Percentiles rank a stretch among this genome's conserved stretches.
phyloP scores from a whole-genome alignment of 2,113 vertebrate genomes.

The Corythoichthys intestinalis region DNA sequence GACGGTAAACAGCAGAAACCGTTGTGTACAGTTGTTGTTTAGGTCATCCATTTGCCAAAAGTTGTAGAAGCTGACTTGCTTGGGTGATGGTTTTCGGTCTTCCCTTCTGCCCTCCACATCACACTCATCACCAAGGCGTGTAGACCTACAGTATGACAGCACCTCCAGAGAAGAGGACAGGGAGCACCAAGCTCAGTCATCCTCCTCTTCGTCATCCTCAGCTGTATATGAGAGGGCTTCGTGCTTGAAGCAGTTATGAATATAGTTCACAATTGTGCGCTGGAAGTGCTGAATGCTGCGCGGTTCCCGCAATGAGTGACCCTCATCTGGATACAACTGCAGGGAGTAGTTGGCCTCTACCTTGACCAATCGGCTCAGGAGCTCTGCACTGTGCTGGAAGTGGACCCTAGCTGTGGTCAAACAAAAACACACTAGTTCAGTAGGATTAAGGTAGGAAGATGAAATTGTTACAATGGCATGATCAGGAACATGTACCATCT shows the following conservation, averaged over 20 bases:
- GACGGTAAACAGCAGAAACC: slow-evolving; percentile 46
- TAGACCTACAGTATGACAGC: slow-evolving; percentile 39
- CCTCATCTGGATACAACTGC: slow-evolving; percentile 80
- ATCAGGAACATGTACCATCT: slow-evolving; percentile 67
- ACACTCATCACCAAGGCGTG: slow-evolving; percentile 36
- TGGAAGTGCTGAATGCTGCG: slow-evolving; percentile 71
- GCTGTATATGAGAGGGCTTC: slow-evolving; percentile 35
- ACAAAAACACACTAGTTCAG: not conserved
- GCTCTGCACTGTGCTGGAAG: slow-evolving; percentile 81
- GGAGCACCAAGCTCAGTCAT: slow-evolving; percentile 55
- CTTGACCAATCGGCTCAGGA: slow-evolving; percentile 74
- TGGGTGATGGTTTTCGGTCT: slow-evolving; percentile 49
- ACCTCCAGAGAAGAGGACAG: slow-evolving; percentile 23
- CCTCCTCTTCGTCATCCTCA: slow-evolving; percentile 61
- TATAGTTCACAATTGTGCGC: slow-evolving; percentile 69
- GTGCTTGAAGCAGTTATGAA: slow-evolving; percentile 73
- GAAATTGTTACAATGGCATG: not conserved
- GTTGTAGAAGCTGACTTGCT: slow-evolving; percentile 47
- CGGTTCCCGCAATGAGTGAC: slow-evolving; percentile 66
- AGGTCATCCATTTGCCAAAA: slow-evolving; percentile 43
- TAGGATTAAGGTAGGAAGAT: not conserved
- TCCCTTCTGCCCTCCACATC: slow-evolving; percentile 52
- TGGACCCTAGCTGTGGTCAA: slow-evolving; percentile 70
- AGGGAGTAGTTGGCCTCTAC: slow-evolving; percentile 76
- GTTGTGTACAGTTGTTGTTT: slow-evolving; percentile 42